Evolutionary conservation across 2,888 invertebrate genomes (phyloP).

Genomic region (Rhorus exstirpatorius): DNA sequence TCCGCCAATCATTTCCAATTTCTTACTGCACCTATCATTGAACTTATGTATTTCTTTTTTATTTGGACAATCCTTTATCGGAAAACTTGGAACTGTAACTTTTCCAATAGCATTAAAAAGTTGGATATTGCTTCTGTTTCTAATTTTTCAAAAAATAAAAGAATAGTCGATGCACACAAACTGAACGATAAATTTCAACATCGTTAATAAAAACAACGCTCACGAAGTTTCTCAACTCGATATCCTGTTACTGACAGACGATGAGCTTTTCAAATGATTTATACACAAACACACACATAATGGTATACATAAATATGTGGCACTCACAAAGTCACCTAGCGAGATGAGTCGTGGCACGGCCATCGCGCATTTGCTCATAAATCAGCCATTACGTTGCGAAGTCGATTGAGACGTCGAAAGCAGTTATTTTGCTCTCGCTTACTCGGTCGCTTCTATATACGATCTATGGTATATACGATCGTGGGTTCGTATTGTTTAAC

Average conservation of each 20-base stretch:
- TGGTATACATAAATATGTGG: conserved; percentile 34
- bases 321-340: conserved; percentile 27
- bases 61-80: too few relatives aligned
- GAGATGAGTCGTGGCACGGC: conserved; percentile 55
- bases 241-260: conserved; percentile 20
- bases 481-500: conserved; percentile 53
- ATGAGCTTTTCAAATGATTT: conserved; percentile 46
- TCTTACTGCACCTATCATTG: neutral
- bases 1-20: too few relatives aligned
- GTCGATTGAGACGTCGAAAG: conserved; percentile 83
- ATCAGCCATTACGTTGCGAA: conserved; percentile 79
- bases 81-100: too few relatives aligned
- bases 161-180: neutral
- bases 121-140: neutral
- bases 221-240: conserved; percentile 28
- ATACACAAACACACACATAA: neutral
- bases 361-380: conserved; percentile 75
- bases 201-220: conserved; percentile 11
- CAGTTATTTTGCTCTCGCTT: conserved; percentile 78
- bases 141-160: neutral
- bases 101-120: too few relatives aligned
- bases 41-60: too few relatives aligned
- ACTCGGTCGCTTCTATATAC: conserved; percentile 24
- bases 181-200: conserved; percentile 9
- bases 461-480: neutral